Conservation (phyloP, 2,797 vertebrate genomes). For the Discoglossus pictus region DNA sequence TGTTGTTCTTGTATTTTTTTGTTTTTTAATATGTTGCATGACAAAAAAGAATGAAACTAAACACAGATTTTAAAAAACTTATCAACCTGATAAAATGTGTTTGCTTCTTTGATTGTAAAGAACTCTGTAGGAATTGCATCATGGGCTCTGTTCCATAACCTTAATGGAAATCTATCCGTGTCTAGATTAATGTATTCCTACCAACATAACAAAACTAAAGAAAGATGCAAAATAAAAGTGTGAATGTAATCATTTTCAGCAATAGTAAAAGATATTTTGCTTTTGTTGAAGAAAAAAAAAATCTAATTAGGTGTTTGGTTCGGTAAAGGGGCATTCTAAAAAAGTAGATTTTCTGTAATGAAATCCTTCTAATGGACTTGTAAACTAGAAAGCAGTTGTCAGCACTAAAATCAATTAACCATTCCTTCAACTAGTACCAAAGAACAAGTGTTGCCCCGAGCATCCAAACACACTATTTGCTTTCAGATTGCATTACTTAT, state of each 20-base stretch:
- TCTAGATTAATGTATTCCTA: no score
- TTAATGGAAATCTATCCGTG: conserved; percentile 6
- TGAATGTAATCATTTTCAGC: neutral
- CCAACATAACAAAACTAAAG: neutral
- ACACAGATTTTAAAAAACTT: no score
- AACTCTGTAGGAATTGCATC: neutral
- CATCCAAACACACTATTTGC: neutral
- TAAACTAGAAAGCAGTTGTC: neutral
- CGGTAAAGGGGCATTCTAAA: neutral
- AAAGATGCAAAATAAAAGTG: neutral
- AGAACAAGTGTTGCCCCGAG: conserved; percentile 3
- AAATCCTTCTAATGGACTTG: conserved; percentile 5
- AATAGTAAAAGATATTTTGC: no score
- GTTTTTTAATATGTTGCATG: no score
- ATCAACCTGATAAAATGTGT: neutral
- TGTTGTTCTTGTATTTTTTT: no score
- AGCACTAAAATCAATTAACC: conserved; percentile 9
- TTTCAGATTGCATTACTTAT: conserved; percentile 1
- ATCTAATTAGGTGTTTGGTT: neutral
- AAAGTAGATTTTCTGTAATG: neutral
- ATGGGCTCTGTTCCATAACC: neutral
- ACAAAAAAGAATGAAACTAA: no score
- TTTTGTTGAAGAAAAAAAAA: neutral
- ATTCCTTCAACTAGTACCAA: conserved; percentile 8
- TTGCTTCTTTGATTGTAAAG: conserved; percentile 20